These are phyloP conservation scores for Heliconius congener DNA, from an alignment of 1,140 invertebrate species.

Conservation along the genomic window DNA sequence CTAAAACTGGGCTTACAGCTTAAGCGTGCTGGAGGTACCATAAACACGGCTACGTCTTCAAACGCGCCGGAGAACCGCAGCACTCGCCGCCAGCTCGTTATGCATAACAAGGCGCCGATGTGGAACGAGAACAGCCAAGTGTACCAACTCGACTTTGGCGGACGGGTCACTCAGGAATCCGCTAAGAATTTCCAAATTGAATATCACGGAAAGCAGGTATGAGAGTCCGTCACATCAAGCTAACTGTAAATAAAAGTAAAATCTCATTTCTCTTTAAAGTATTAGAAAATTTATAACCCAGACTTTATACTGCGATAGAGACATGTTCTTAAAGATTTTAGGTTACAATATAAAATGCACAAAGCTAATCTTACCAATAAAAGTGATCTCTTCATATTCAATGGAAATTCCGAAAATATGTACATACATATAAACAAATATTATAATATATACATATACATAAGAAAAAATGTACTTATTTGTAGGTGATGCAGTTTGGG, in stretches of 20 bases:
- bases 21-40: constrained; percentile 58
- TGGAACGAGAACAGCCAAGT: constrained; percentile 99
- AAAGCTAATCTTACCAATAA: too few relatives aligned
- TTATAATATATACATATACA: not conserved
- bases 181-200: constrained; percentile 99
- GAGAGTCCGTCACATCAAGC: not conserved
- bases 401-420: too few relatives aligned
- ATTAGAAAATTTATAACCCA: not conserved
- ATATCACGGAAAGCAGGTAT: constrained; percentile 96
- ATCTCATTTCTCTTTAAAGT: too few relatives aligned
- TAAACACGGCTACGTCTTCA: constrained; percentile 25
- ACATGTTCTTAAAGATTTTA: too few relatives aligned
- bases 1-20: constrained; percentile 43
- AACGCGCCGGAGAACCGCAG: constrained; percentile 22
- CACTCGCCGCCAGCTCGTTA: constrained; percentile 89
- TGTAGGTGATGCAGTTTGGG: constrained; percentile 99
- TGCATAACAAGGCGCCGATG: constrained; percentile 99
- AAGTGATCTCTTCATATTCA: too few relatives aligned
- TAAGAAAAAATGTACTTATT: constrained; percentile 7
- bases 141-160: constrained; percentile 99
- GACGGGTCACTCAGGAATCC: constrained; percentile 98
- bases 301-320: too few relatives aligned
- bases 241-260: too few relatives aligned
- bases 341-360: too few relatives aligned
- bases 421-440: too few relatives aligned